Percentiles rank a stretch among this genome's conserved stretches.
These are phyloP conservation scores for Nephrotoma guestfalica DNA, from an alignment of 2,888 invertebrate species.

Conservation along the genomic window DNA sequence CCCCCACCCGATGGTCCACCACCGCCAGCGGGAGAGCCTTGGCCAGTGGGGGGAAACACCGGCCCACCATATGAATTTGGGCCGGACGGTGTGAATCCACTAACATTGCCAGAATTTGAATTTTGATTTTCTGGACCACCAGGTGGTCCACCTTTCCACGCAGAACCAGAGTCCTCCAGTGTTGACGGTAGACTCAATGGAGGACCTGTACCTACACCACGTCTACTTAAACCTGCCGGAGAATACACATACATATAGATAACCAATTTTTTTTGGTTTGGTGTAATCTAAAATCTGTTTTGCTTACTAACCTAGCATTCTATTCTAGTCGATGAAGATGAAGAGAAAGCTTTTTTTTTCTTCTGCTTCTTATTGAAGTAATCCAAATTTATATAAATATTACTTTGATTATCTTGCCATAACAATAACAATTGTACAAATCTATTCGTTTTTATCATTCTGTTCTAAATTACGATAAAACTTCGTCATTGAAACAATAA, in stretches of 20 bases:
- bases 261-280: neutral
- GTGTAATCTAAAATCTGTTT: neutral
- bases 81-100: slow-evolving; percentile 35
- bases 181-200: slow-evolving; percentile 53
- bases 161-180: slow-evolving; percentile 58
- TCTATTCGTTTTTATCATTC: slow-evolving; percentile 1
- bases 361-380: slow-evolving; percentile 1
- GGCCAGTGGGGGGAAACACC: slow-evolving; percentile 52
- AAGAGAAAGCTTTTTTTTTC: neutral
- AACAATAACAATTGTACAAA: neutral
- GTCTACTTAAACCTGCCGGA: slow-evolving; percentile 64
- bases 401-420: neutral
- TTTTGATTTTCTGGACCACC: slow-evolving; percentile 52
- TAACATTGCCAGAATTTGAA: slow-evolving; percentile 33
- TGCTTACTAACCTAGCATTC: slow-evolving; percentile 4
- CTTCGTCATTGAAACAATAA: neutral
- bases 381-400: neutral
- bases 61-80: slow-evolving; percentile 35
- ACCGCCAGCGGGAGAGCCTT: slow-evolving; percentile 61
- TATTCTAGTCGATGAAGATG: neutral
- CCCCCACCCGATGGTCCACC: slow-evolving; percentile 23
- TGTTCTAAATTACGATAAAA: neutral
- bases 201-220: slow-evolving; percentile 39
- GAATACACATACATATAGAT: neutral
- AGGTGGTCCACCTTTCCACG: slow-evolving; percentile 61